These are phyloP conservation scores for Nycticebus coucang DNA, from an alignment of 2,113 vertebrate species.

Conservation along the genomic window DNA sequence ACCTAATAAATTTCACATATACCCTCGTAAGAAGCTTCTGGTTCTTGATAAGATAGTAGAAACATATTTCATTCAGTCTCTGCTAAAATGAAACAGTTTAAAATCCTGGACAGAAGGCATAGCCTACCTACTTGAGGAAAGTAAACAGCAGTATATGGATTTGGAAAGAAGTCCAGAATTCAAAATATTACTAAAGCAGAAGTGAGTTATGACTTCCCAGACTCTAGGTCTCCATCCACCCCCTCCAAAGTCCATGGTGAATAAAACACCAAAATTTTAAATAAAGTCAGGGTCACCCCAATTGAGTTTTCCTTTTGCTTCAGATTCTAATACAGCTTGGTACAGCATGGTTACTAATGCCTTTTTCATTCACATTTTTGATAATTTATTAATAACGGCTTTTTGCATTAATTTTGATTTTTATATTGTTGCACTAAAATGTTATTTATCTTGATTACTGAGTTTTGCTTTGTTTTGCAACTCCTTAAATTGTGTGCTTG, in stretches of 20 bases:
- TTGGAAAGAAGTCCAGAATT: not conserved
- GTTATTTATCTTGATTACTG: not conserved
- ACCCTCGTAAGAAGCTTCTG: not conserved
- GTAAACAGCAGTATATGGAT: not conserved
- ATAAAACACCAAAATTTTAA: conserved; percentile 41
- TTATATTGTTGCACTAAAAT: conserved; percentile 6
- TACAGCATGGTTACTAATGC: not conserved
- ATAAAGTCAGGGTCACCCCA: not conserved
- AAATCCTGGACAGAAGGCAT: not conserved
- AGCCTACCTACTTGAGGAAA: not conserved
- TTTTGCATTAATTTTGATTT: not conserved
- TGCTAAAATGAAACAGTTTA: not conserved
- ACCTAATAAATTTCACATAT: no score
- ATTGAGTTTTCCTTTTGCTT: not conserved
- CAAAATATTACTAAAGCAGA: not conserved
- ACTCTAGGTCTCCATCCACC: not conserved
- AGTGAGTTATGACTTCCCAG: not conserved
- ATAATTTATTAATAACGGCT: conserved; percentile 1
- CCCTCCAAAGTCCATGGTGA: not conserved
- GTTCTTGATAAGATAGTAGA: not conserved
- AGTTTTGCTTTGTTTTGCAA: not conserved
- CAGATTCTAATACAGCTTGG: not conserved
- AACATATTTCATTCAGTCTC: not conserved
- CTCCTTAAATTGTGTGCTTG: not conserved
- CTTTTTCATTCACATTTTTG: conserved; percentile 30